Percentiles rank a stretch among this genome's conserved stretches.
Conservation (phyloP, 2,888 invertebrate species). For the Philhelius pedissequus region DNA sequence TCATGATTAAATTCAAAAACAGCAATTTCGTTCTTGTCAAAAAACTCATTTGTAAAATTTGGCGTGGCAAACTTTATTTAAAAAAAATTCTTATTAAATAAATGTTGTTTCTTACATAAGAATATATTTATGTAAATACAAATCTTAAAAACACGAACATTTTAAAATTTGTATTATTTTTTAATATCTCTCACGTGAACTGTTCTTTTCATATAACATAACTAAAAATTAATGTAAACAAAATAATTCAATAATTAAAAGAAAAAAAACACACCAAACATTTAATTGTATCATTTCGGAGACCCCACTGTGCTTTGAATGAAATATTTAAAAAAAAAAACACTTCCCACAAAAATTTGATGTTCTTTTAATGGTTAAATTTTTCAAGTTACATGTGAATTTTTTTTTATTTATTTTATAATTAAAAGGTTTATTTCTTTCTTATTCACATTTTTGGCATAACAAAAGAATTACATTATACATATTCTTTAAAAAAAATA, state of each 20-base stretch:
- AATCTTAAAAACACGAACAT: too few species aligned
- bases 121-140: too few species aligned
- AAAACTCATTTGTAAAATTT: too few species aligned
- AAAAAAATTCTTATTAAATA: too few species aligned
- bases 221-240: too few species aligned
- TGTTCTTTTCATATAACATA: too few species aligned
- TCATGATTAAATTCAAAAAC: too few species aligned
- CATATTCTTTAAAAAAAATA: background rate
- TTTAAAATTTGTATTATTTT: too few species aligned
- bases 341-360: background rate
- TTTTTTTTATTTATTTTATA: background rate
- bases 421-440: background rate
- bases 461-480: background rate
- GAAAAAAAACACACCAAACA: background rate
- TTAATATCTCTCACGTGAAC: too few species aligned
- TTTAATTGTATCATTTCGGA: background rate
- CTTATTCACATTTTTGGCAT: background rate
- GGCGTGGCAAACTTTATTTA: too few species aligned
- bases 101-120: too few species aligned
- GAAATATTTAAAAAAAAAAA: background rate
- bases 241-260: background rate
- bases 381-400: background rate
- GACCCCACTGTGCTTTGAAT: background rate
- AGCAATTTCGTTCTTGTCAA: too few species aligned
- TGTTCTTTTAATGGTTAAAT: background rate